Base-by-base conservation (phyloP, 2,113 vertebrate genomes). In the Numida meleagris region DNA sequence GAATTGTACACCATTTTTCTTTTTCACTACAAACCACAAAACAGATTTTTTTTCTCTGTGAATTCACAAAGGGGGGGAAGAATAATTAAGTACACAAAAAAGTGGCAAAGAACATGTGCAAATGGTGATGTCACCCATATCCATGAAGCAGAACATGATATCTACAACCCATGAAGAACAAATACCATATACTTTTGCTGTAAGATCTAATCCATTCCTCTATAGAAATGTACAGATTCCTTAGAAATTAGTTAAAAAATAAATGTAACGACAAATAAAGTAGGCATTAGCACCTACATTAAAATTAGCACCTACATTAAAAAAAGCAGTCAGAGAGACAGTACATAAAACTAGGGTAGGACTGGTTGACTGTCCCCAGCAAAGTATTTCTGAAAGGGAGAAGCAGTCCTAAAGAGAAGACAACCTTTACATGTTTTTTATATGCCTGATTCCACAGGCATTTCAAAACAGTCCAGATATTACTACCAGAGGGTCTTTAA, bases 141-240 rank as follows among this genome's bases (percentile, higher is more conserved):
- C 20, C 18, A 78, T 0, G 0, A 51, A 8, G 14, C 10, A 78
- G 61, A 70, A 78, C 81, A 68, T 0, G 0, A 42, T 40, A 29
- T 34, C 33, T 67, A n/a, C 78, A 89, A 84, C 42, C 10, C 12
- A 19, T 63, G 38, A 88, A 67, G 24, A 78, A 70, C 19, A 95
- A 87, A 80, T 66, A n/a, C 7, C 20, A 66, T 9, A 55, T 14
- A 45, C n/a, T 80, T 82, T 43, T 85, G 15, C 57, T 89, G 89
- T 77, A 63, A 87, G 63, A 66, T 4, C 18, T 70, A 31, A 17
- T n/a, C 27, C 76, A 5, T 66, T 93, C 24, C 40, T 80, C 8
- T 40, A 23, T 1, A 40, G 20, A 4, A 73, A 6, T 20, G 12
- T 34, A 53, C 12, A 77, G 31, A 66, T 33, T n/a, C 8, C 68